A percentile compares a stretch with the other conserved stretches of the same genome.
Evolutionary conservation across 1,140 invertebrate genomes (phyloP).

Genomic region (Colletes gigas): DNA sequence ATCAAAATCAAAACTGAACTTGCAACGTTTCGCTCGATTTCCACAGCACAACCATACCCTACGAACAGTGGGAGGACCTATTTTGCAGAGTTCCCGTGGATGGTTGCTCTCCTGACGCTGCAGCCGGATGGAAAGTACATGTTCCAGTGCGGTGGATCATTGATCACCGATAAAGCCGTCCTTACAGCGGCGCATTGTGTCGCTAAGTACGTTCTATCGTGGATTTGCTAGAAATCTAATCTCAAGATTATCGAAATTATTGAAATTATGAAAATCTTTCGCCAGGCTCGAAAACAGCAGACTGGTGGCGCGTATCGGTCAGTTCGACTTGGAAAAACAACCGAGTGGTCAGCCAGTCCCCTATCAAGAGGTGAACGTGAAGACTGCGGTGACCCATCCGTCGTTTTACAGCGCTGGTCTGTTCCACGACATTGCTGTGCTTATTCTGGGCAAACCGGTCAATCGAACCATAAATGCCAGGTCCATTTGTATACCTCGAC

Average conservation of each 20-base stretch:
- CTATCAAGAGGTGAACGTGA: conserved; percentile 81
- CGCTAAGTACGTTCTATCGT: conserved; percentile 60
- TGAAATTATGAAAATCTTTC: not conserved
- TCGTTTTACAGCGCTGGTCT: conserved; percentile 79
- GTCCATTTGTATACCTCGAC: conserved; percentile 83
- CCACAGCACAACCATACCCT: conserved; percentile 59
- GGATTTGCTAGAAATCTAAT: too few species aligned
- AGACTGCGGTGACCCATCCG: conserved; percentile 79
- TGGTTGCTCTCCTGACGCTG: conserved; percentile 77
- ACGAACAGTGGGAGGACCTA: conserved; percentile 69
- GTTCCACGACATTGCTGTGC: conserved; percentile 84
- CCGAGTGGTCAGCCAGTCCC: conserved; percentile 80
- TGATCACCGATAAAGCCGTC: conserved; percentile 79
- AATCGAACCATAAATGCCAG: conserved; percentile 81
- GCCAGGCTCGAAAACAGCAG: conserved; percentile 62
- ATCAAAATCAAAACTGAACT: too few species aligned
- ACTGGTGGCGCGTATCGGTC: conserved; percentile 74
- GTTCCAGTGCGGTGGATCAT: conserved; percentile 80
- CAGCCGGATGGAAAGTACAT: conserved; percentile 56
- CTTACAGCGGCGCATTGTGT: conserved; percentile 83
- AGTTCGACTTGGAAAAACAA: conserved; percentile 80
- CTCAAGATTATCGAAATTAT: too few species aligned
- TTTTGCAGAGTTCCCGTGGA: conserved; percentile 84
- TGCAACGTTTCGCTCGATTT: not conserved
- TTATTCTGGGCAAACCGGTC: conserved; percentile 81